Evolutionary conservation across 2,113 vertebrate genomes (phyloP).

Genomic region (Alouatta palliata): DNA sequence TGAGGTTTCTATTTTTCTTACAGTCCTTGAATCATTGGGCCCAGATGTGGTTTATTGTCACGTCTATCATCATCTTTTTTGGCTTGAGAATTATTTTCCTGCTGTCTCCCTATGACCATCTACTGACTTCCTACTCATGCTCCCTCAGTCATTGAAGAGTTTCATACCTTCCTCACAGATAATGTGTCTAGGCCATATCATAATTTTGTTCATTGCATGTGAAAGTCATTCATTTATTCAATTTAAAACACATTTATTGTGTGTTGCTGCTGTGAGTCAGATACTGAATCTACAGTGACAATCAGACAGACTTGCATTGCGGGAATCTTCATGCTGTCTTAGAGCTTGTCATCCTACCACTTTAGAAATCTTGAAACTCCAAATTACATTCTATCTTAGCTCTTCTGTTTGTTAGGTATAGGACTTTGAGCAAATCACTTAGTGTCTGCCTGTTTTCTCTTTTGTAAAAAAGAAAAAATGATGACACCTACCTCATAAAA

Average conservation of each 20-base stretch:
- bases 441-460: not conserved
- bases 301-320: not conserved
- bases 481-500: not conserved
- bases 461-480: conserved; percentile 39
- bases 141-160: not conserved
- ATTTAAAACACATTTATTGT: conserved; percentile 10
- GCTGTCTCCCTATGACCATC: not conserved
- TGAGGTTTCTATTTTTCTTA: not conserved
- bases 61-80: not conserved
- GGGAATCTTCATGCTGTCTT: not conserved
- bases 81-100: not conserved
- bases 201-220: not conserved
- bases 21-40: not conserved
- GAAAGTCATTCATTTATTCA: not conserved
- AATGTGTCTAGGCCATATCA: not conserved
- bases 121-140: not conserved
- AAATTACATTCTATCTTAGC: not conserved
- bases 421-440: not conserved
- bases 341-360: not conserved
- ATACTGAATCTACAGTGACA: not conserved
- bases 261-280: not conserved
- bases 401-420: not conserved
- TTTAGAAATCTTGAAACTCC: not conserved
- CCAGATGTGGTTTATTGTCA: not conserved
- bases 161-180: not conserved